Conservation (phyloP, 2,113 vertebrate genomes). For the Nesogale talazaci region DNA sequence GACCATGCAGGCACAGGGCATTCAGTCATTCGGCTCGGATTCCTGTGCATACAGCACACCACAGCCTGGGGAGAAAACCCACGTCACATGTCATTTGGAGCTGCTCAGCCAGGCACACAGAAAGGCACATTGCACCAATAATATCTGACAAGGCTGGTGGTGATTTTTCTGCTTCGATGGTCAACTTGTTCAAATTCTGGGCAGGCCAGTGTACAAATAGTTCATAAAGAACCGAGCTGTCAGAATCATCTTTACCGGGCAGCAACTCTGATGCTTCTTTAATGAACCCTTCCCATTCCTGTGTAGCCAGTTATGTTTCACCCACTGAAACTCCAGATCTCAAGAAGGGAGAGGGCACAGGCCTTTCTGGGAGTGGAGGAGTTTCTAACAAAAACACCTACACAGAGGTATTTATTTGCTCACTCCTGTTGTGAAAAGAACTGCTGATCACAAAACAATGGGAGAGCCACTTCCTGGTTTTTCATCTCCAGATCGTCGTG, state of each 20-base stretch:
- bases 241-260: slow-evolving; percentile 75
- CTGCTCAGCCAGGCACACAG: slow-evolving; percentile 84
- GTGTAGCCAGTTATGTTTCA: slow-evolving; percentile 34
- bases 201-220: slow-evolving; percentile 72
- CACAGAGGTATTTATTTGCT: slow-evolving; percentile 22
- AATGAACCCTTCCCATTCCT: slow-evolving; percentile 75
- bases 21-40: slow-evolving; percentile 72
- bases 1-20: background rate
- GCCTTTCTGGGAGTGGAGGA: background rate
- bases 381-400: background rate
- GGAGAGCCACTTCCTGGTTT: background rate
- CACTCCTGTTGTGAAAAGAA: background rate
- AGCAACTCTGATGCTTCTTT: slow-evolving; percentile 9
- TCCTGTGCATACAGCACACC: slow-evolving; percentile 55
- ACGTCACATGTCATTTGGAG: slow-evolving; percentile 82
- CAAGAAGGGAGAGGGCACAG: slow-evolving; percentile 1
- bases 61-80: slow-evolving; percentile 82
- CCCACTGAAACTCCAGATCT: slow-evolving; percentile 56
- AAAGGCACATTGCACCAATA: slow-evolving; percentile 84
- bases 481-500: background rate
- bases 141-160: slow-evolving; percentile 85
- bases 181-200: slow-evolving; percentile 77
- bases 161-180: slow-evolving; percentile 86
- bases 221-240: slow-evolving; percentile 78
- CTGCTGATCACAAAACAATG: background rate